phyloP scores from a whole-genome alignment of 2,888 invertebrate species.

The Ophioninae sp. region DNA sequence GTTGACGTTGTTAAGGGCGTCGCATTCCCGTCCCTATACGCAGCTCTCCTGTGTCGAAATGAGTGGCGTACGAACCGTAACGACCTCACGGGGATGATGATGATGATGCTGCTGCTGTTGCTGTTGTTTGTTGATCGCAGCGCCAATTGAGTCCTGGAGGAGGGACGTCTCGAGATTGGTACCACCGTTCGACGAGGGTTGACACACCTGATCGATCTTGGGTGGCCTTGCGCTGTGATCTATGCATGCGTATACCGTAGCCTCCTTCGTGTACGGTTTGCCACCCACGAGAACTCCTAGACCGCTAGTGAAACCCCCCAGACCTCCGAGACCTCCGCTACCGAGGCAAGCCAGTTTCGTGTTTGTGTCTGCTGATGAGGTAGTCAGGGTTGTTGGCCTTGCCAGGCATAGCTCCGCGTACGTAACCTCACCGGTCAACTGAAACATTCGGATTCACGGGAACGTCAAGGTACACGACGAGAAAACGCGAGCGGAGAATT shows the following conservation, averaged over 20 bases:
- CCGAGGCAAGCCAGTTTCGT: conserved; percentile 76
- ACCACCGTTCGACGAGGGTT: conserved; percentile 62
- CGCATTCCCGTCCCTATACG: conserved; percentile 79
- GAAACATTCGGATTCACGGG: conserved; percentile 60
- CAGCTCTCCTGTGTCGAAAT: conserved; percentile 80
- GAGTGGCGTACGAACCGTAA: conserved; percentile 79
- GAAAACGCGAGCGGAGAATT: too few relatives aligned
- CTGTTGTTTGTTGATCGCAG: conserved; percentile 56
- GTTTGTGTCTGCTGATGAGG: conserved; percentile 68
- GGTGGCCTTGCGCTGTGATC: conserved; percentile 85
- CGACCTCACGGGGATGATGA: conserved; percentile 78
- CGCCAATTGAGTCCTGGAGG: conserved; percentile 61
- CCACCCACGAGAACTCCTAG: conserved; percentile 81
- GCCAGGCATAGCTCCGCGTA: conserved; percentile 85
- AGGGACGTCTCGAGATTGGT: conserved; percentile 63
- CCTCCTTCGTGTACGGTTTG: conserved; percentile 84
- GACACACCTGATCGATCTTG: conserved; percentile 71
- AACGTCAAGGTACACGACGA: not conserved
- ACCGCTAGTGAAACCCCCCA: conserved; percentile 73
- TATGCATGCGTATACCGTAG: conserved; percentile 89
- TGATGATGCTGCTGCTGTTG: conserved; percentile 67
- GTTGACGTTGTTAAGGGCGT: conserved; percentile 79
- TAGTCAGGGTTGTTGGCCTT: conserved; percentile 82
- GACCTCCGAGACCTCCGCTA: conserved; percentile 75
- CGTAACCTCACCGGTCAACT: conserved; percentile 83